Evolutionary conservation across 2,888 invertebrate genomes (phyloP).

Genomic region (Perithous albicinctus): DNA sequence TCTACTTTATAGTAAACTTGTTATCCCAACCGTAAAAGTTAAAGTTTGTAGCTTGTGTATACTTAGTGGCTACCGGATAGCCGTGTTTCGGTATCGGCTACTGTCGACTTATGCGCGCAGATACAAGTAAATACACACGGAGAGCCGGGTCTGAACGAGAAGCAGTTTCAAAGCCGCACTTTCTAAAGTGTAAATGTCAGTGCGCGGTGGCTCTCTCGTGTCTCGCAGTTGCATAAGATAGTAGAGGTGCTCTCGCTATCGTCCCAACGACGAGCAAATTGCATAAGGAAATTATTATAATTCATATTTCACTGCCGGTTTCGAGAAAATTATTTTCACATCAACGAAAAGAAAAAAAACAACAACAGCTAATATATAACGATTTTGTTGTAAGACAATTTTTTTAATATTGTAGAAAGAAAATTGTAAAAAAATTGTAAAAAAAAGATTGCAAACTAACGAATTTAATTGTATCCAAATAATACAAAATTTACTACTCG

Average conservation of each 20-base stretch:
- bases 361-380: neutral
- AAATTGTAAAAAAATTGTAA: too few species aligned
- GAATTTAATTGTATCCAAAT: too few species aligned
- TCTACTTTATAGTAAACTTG: constrained; percentile 39
- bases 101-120: constrained; percentile 30
- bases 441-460: too few species aligned
- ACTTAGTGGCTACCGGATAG: constrained; percentile 25
- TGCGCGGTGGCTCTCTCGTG: constrained; percentile 72
- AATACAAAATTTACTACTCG: too few species aligned
- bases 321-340: constrained; percentile 18
- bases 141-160: constrained; percentile 59
- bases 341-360: neutral
- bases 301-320: constrained; percentile 35
- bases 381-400: neutral
- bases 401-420: too few species aligned
- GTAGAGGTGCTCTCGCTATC: constrained; percentile 47
- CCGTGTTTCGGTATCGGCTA: constrained; percentile 29
- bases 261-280: constrained; percentile 61
- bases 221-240: constrained; percentile 75
- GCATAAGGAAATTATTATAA: constrained; percentile 59
- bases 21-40: constrained; percentile 20
- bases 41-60: constrained; percentile 14
- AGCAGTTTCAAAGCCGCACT: constrained; percentile 74
- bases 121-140: constrained; percentile 48
- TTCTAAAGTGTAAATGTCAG: constrained; percentile 84